These are phyloP conservation scores for Cynodonichthys magdalenae DNA, from an alignment of 2,797 vertebrate genomes.

Conservation along the genomic window DNA sequence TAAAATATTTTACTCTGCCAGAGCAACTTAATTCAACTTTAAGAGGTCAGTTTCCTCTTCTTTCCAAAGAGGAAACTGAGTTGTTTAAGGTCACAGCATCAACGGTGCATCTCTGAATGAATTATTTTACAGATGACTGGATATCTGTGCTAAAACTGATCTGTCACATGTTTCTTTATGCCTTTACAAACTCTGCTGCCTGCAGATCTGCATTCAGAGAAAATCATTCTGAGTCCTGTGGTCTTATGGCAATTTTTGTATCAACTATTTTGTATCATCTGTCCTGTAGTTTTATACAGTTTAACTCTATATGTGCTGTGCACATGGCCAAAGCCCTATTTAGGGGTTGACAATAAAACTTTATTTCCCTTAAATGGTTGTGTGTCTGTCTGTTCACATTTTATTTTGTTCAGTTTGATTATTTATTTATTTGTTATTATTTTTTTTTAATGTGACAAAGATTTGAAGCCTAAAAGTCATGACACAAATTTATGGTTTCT, in stretches of 20 bases:
- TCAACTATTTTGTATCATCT: constrained; percentile 45
- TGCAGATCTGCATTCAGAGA: constrained; percentile 27
- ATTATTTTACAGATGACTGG: constrained; percentile 10
- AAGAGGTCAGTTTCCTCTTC: too few species aligned
- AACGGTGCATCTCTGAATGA: not conserved
- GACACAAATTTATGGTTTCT: too few species aligned
- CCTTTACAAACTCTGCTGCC: constrained; percentile 9
- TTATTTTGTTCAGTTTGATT: not conserved
- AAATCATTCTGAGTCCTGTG: constrained; percentile 62
- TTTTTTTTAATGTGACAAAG: too few species aligned
- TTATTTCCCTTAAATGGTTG: constrained; percentile 5
- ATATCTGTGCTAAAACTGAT: constrained; percentile 11
- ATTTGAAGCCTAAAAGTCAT: too few species aligned
- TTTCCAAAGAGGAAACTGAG: too few species aligned
- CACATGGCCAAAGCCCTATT: constrained; percentile 83
- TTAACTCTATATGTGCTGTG: constrained; percentile 90
- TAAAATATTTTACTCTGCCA: too few species aligned
- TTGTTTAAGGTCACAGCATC: not conserved
- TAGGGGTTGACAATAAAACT: constrained; percentile 71
- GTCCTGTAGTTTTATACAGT: constrained; percentile 94
- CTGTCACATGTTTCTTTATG: constrained; percentile 7
- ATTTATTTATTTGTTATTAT: not conserved
- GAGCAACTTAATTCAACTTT: too few species aligned
- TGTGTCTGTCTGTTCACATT: constrained; percentile 12
- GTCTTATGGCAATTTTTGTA: constrained; percentile 68